These are phyloP conservation scores for Eueides isabella DNA, from an alignment of 1,140 invertebrate species.

Conservation along the genomic window DNA sequence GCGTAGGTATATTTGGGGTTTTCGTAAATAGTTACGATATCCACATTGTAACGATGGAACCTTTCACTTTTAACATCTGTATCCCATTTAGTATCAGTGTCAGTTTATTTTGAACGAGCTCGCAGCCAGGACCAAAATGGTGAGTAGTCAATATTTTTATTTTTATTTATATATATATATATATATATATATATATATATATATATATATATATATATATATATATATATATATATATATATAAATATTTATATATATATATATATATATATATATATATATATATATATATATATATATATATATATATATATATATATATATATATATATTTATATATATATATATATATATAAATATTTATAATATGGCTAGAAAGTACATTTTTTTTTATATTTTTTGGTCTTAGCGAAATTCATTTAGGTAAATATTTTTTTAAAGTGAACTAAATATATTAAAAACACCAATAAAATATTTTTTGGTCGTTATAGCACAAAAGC, in stretches of 20 bases:
- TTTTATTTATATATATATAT: constrained; percentile 17
- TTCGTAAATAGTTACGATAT: constrained; percentile 51
- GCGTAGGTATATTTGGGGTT: neutral
- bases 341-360: too few species aligned
- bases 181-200: constrained; percentile 10
- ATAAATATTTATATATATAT: too few species aligned
- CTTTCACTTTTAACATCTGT: constrained; percentile 65
- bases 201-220: constrained; percentile 4
- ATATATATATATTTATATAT: neutral
- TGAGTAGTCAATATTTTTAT: constrained; percentile 23
- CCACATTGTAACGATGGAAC: constrained; percentile 49
- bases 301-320: neutral
- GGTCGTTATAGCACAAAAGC: too few species aligned
- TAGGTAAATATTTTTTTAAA: too few species aligned
- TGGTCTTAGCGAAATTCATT: too few species aligned
- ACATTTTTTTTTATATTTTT: too few species aligned
- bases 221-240: constrained; percentile 12
- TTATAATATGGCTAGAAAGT: too few species aligned
- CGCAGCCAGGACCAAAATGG: constrained; percentile 31
- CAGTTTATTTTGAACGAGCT: constrained; percentile 37
- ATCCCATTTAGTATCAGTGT: constrained; percentile 33
- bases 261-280: too few species aligned
- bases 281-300: too few species aligned
- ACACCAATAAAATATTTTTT: too few species aligned
- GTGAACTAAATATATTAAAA: too few species aligned